These are phyloP conservation scores for Dascillus cervinus DNA, from an alignment of 2,888 invertebrate genomes.

Conservation along the genomic window DNA sequence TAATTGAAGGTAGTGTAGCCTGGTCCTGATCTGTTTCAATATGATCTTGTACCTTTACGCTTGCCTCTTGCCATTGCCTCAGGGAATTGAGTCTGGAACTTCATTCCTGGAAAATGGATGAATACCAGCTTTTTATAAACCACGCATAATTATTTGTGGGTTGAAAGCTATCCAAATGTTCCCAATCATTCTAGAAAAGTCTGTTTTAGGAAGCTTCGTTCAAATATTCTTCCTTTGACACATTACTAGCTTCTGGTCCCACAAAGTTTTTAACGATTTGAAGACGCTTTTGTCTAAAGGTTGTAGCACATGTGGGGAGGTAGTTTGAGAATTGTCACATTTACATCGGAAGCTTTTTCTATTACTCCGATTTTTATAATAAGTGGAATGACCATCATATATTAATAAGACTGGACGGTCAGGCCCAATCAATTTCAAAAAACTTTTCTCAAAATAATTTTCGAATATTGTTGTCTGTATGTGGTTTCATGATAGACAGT, in stretches of 20 bases:
- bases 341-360: slow-evolving; percentile 18
- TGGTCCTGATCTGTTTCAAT: too few species aligned
- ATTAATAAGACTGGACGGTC: slow-evolving; percentile 22
- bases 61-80: too few species aligned
- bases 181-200: slow-evolving; percentile 16
- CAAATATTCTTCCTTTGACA: slow-evolving; percentile 17
- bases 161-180: slow-evolving; percentile 13
- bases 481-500: slow-evolving; percentile 22
- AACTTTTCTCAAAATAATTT: slow-evolving; percentile 23
- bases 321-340: slow-evolving; percentile 23
- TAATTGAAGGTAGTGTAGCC: too few species aligned
- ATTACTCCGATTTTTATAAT: slow-evolving; percentile 14
- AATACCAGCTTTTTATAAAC: slow-evolving; percentile 17
- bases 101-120: slow-evolving; percentile 11
- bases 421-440: slow-evolving; percentile 16
- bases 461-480: slow-evolving; percentile 17
- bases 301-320: slow-evolving; percentile 23
- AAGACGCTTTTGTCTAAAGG: slow-evolving; percentile 26
- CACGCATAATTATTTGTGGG: slow-evolving; percentile 13
- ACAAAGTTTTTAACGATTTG: slow-evolving; percentile 18
- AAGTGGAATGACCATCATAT: slow-evolving; percentile 7
- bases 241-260: slow-evolving; percentile 15
- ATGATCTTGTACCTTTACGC: too few species aligned
- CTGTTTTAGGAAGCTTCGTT: slow-evolving; percentile 16
- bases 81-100: too few species aligned